phyloP scores from a whole-genome alignment of 2,113 vertebrate species.

The Etheostoma cragini region DNA sequence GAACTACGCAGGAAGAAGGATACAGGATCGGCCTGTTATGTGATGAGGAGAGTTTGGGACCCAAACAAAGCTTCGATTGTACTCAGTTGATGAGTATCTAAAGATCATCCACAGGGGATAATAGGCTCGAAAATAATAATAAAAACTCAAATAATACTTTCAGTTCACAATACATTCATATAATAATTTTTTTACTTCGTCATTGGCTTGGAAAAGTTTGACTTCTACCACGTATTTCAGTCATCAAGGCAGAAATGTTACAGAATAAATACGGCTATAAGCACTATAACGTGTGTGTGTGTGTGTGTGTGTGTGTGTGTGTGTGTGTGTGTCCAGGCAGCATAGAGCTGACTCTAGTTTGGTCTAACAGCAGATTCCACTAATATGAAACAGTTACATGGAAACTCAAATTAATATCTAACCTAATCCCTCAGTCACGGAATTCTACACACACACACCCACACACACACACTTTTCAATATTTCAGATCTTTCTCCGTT shows the following conservation, averaged over 20 bases:
- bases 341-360: slow-evolving; percentile 9
- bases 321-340: not conserved
- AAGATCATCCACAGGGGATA: not conserved
- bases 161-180: not conserved
- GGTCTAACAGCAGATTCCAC: slow-evolving; percentile 43
- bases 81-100: not conserved
- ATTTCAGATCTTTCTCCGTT: not conserved
- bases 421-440: not conserved
- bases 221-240: not conserved
- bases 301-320: not conserved
- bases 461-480: not conserved
- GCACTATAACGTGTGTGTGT: not conserved
- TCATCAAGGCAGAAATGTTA: not conserved
- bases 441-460: not conserved
- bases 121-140: too few relatives aligned
- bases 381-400: slow-evolving; percentile 30
- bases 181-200: not conserved
- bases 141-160: not conserved
- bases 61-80: not conserved
- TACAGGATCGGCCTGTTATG: not conserved
- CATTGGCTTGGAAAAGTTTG: not conserved
- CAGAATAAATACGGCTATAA: not conserved
- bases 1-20: not conserved
- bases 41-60: not conserved
- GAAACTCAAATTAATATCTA: slow-evolving; percentile 27